Conservation (phyloP, 2,113 vertebrate species). For the Taxidea taxus region DNA sequence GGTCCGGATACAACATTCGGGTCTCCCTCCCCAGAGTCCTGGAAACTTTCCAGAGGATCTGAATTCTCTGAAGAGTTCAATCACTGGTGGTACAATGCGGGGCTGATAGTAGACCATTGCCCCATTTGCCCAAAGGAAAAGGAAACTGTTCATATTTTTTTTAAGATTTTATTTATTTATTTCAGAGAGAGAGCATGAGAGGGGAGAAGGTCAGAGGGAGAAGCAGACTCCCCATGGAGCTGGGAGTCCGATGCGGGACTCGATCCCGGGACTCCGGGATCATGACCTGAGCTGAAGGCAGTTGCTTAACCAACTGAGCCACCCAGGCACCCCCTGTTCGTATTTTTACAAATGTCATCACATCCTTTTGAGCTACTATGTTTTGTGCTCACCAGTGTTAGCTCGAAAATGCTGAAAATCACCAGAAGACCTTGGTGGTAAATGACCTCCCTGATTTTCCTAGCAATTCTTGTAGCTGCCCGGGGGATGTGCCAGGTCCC, state of each 20-base stretch:
- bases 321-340: too few species aligned
- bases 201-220: too few species aligned
- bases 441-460: neutral
- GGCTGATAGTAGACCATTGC: fast-evolving
- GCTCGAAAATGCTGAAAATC: too few species aligned
- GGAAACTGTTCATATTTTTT: neutral
- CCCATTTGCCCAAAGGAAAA: neutral
- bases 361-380: neutral
- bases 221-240: too few species aligned
- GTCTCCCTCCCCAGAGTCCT: neutral
- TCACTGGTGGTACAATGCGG: fast-evolving
- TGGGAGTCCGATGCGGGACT: too few species aligned
- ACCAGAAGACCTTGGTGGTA: neutral
- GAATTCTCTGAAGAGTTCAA: neutral
- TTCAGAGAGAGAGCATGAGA: too few species aligned
- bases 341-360: neutral
- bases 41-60: neutral
- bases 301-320: too few species aligned
- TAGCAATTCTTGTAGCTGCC: too few species aligned
- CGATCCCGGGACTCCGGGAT: too few species aligned
- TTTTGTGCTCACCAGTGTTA: neutral
- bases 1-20: fast-evolving
- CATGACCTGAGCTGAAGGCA: too few species aligned
- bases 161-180: too few species aligned
- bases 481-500: fast-evolving